Conservation (phyloP, 2,888 invertebrate species). For the Oxytorus armatus region DNA sequence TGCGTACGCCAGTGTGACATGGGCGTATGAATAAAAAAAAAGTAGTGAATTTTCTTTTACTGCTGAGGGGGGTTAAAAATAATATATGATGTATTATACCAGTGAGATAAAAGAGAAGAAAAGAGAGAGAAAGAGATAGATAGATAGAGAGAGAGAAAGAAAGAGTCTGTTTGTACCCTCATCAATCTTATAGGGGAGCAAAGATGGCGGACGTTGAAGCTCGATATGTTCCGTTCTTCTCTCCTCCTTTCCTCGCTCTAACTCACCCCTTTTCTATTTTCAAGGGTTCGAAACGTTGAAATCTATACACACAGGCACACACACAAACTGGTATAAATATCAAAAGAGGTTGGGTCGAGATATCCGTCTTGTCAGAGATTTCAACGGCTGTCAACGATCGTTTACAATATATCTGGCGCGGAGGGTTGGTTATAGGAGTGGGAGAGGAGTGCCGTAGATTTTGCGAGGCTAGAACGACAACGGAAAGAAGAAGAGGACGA, state of each 20-base stretch:
- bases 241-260: conserved; percentile 10
- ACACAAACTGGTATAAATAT: background rate
- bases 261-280: conserved; percentile 21
- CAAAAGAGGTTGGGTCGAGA: conserved; percentile 5
- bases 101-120: conserved; percentile 7
- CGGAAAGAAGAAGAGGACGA: conserved; percentile 24
- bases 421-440: background rate
- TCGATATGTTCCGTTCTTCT: conserved; percentile 46
- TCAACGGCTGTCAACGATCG: conserved; percentile 60
- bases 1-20: background rate
- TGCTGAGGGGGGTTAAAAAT: conserved; percentile 13
- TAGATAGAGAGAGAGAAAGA: no score
- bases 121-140: conserved; percentile 1
- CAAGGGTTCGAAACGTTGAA: conserved; percentile 7
- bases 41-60: background rate
- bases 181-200: conserved; percentile 50
- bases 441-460: conserved; percentile 2
- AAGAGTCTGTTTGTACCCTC: conserved; percentile 35
- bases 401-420: conserved; percentile 47
- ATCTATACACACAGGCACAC: conserved; percentile 14
- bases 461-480: conserved; percentile 11
- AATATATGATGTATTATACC: background rate
- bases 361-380: conserved; percentile 55
- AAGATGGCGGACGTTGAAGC: conserved; percentile 47
- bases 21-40: background rate